Conservation (phyloP, 2,113 vertebrate genomes). For the Grus americana region DNA sequence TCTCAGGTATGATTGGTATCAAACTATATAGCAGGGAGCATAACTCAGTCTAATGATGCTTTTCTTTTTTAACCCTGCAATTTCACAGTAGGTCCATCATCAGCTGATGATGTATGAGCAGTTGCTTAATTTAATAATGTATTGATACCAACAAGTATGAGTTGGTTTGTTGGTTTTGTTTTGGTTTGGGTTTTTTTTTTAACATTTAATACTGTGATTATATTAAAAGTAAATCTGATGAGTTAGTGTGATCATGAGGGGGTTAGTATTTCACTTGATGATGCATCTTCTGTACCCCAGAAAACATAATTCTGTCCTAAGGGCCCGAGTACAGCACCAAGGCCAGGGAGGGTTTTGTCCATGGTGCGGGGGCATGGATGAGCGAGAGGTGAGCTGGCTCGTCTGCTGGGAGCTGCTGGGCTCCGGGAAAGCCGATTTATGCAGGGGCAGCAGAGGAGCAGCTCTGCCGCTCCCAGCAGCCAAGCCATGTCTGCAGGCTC, state of each 20-base stretch:
- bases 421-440: fast-evolving
- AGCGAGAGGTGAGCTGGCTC: background rate
- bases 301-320: background rate
- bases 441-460: background rate
- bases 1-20: background rate
- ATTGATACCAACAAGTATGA: background rate
- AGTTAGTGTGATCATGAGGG: background rate
- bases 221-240: background rate
- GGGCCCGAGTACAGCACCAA: background rate
- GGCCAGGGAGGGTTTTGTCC: background rate
- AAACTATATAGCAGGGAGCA: background rate
- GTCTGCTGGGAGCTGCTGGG: background rate
- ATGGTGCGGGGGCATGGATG: background rate
- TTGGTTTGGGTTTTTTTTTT: background rate
- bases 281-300: background rate
- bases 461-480: background rate
- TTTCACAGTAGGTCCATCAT: background rate
- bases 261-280: background rate
- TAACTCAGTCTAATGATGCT: background rate
- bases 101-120: background rate
- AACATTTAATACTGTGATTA: background rate
- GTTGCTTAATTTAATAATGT: background rate
- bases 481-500: fast-evolving
- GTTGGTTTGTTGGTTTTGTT: background rate
- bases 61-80: background rate